These are phyloP conservation scores for Fragum sueziense DNA, from an alignment of 2,888 invertebrate genomes.

Conservation along the genomic window DNA sequence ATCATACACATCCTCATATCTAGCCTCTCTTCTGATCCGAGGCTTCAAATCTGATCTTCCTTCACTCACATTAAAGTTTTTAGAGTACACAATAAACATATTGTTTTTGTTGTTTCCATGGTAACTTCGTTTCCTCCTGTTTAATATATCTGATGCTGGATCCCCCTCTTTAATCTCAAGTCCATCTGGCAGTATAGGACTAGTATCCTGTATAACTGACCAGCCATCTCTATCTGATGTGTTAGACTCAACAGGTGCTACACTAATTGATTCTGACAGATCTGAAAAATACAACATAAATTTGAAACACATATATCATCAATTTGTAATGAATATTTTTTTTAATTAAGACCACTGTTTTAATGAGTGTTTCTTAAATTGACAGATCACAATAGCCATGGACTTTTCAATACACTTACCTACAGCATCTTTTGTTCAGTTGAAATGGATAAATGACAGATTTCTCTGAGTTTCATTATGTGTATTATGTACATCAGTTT, in stretches of 20 bases:
- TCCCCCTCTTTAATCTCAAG: constrained; percentile 17
- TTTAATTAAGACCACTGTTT: not conserved
- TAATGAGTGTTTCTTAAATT: no score
- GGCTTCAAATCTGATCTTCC: not conserved
- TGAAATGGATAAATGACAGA: no score
- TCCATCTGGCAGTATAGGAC: not conserved
- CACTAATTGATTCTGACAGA: not conserved
- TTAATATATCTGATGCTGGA: not conserved
- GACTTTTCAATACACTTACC: no score
- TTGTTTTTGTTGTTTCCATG: not conserved
- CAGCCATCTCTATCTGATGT: not conserved
- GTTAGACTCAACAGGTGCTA: not conserved
- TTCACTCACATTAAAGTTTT: not conserved
- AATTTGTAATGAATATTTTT: not conserved
- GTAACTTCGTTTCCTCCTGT: not conserved
- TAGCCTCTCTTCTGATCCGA: not conserved
- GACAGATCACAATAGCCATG: no score
- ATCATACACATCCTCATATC: not conserved
- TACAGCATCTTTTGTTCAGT: no score
- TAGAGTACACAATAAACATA: not conserved
- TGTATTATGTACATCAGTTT: no score
- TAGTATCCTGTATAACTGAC: not conserved
- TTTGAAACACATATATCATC: not conserved
- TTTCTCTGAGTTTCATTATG: no score
- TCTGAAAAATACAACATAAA: no score